These are phyloP conservation scores for Xestia sexstrigata DNA, from an alignment of 2,888 invertebrate species.

Conservation along the genomic window DNA sequence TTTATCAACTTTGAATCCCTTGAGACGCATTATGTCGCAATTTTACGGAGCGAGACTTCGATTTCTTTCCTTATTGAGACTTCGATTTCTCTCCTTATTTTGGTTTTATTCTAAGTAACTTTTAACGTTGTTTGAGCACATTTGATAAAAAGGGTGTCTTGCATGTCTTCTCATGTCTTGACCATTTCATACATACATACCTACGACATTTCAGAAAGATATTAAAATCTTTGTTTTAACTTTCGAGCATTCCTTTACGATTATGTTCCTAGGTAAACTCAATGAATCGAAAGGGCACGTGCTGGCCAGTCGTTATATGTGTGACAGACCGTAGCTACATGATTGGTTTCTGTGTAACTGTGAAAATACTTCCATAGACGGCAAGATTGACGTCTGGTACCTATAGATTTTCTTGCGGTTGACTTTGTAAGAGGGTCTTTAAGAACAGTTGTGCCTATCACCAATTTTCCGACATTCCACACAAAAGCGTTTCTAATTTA, in stretches of 20 bases:
- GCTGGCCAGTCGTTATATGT: background rate
- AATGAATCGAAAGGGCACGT: background rate
- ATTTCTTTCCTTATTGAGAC: slow-evolving; percentile 3
- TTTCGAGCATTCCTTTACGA: background rate
- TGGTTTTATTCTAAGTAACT: background rate
- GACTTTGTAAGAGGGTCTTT: background rate
- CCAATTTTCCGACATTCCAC: background rate
- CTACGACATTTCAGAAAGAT: too few relatives aligned
- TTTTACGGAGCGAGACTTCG: slow-evolving; percentile 31
- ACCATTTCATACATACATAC: background rate
- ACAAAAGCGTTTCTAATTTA: background rate
- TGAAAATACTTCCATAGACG: background rate
- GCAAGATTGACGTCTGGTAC: background rate
- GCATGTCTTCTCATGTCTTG: too few relatives aligned
- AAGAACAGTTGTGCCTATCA: background rate
- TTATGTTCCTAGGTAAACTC: background rate
- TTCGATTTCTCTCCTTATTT: slow-evolving; percentile 15
- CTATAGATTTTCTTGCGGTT: background rate
- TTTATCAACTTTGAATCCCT: slow-evolving; percentile 35
- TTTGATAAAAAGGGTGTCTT: background rate
- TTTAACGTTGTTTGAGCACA: background rate
- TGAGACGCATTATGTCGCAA: slow-evolving; percentile 11
- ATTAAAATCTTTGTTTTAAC: background rate
- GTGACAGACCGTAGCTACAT: background rate
- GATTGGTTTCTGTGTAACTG: background rate